Evolutionary conservation across 1,140 invertebrate genomes (phyloP).

Genomic region (Drosophila kurseongensis): DNA sequence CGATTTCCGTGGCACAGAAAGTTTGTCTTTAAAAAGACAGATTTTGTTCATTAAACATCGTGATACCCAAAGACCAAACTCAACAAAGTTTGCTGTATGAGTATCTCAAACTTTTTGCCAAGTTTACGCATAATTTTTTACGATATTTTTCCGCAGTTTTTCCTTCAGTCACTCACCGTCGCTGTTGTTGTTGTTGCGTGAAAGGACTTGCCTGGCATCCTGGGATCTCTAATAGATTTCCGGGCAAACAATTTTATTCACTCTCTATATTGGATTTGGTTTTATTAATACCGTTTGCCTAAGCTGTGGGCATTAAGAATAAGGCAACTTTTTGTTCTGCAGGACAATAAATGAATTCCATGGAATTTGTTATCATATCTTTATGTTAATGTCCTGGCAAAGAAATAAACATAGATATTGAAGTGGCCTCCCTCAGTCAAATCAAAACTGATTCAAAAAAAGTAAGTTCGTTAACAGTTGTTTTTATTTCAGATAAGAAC

Average conservation of each 20-base stretch:
- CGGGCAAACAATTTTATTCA: slow-evolving; percentile 40
- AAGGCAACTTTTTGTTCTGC: slow-evolving; percentile 10
- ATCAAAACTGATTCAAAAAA: neutral
- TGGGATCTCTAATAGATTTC: slow-evolving; percentile 40
- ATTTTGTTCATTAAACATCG: slow-evolving; percentile 43
- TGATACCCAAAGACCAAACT: slow-evolving; percentile 26
- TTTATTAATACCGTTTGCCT: slow-evolving; percentile 36
- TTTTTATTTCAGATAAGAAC: neutral
- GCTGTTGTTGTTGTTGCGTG: slow-evolving; percentile 38
- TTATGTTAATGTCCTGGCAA: slow-evolving; percentile 4
- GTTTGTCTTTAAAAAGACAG: slow-evolving; percentile 5
- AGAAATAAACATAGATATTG: neutral
- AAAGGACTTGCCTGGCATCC: slow-evolving; percentile 9
- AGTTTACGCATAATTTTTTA: slow-evolving; percentile 59
- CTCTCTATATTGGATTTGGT: slow-evolving; percentile 22
- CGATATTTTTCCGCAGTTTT: slow-evolving; percentile 47
- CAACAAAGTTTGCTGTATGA: slow-evolving; percentile 22
- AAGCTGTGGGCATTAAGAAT: slow-evolving; percentile 36
- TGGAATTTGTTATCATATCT: slow-evolving; percentile 9
- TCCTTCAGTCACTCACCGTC: slow-evolving; percentile 12
- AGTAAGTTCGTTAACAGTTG: too few species aligned
- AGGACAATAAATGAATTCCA: slow-evolving; percentile 16
- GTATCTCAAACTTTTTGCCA: slow-evolving; percentile 43
- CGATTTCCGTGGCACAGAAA: slow-evolving; percentile 1
- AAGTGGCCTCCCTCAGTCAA: neutral